Percentiles rank a stretch among this genome's conserved stretches.
Evolutionary conservation across 2,888 invertebrate species (phyloP).

Genomic region (Thecophora atra): DNA sequence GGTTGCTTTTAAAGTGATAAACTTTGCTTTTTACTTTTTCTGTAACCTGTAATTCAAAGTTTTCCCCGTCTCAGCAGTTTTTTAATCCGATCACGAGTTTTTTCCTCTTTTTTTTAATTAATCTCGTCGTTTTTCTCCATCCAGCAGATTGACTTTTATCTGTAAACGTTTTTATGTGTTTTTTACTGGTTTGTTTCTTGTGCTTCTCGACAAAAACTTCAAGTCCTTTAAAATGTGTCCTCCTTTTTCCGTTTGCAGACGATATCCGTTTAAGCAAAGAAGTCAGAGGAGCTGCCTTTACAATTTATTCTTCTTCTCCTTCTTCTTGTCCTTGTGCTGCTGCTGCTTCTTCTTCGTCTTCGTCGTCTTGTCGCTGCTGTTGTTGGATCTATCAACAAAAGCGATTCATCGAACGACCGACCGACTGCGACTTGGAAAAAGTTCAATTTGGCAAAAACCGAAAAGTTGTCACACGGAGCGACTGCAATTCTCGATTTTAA

Average conservation of each 20-base stretch:
- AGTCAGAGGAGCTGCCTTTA: background rate
- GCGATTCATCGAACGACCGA: background rate
- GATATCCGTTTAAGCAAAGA: constrained; percentile 1
- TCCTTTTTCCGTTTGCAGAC: background rate
- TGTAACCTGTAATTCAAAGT: background rate
- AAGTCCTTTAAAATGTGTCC: too few relatives aligned
- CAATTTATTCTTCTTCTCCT: background rate
- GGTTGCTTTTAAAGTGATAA: background rate
- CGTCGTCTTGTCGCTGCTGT: background rate
- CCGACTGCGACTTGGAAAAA: background rate
- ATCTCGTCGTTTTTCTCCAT: background rate
- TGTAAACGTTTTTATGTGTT: background rate
- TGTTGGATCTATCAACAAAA: background rate
- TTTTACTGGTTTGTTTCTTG: background rate
- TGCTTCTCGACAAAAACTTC: too few relatives aligned
- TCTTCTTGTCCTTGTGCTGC: too few relatives aligned
- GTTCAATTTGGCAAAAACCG: background rate
- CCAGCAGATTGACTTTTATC: background rate
- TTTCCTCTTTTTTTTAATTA: constrained; percentile 1
- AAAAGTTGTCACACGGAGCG: constrained; percentile 14
- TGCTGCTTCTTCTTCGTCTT: too few relatives aligned
- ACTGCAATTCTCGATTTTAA: constrained; percentile 21
- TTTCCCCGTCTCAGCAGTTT: background rate
- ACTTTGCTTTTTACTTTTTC: background rate
- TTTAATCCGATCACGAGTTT: background rate